Evolutionary conservation across 2,797 vertebrate genomes (phyloP).

Genomic region (Neopelma chrysocephalum): DNA sequence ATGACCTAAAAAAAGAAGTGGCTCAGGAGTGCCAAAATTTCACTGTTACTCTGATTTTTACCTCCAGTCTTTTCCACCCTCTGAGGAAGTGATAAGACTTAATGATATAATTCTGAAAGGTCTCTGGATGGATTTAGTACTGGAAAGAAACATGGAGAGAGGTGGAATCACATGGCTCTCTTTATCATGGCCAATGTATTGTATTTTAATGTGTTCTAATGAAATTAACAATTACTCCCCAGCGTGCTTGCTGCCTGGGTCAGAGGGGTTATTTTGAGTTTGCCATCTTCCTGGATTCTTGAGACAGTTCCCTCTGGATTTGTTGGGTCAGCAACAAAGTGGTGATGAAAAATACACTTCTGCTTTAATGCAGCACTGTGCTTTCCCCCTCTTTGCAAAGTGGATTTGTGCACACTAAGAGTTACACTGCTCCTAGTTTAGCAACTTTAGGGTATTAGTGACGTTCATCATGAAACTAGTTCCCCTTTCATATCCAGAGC

Average conservation of each 20-base stretch:
- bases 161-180: slow-evolving; percentile 33
- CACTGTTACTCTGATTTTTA: slow-evolving; percentile 45
- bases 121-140: slow-evolving; percentile 52
- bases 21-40: slow-evolving; percentile 45
- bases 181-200: slow-evolving; percentile 33
- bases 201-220: slow-evolving; percentile 64
- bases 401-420: not conserved
- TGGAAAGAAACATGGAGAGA: slow-evolving; percentile 50
- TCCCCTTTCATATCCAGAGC: not conserved
- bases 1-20: not conserved
- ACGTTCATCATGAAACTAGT: not conserved
- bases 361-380: not conserved
- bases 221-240: slow-evolving; percentile 50
- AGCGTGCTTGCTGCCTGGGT: slow-evolving; percentile 26
- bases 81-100: slow-evolving; percentile 19
- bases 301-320: slow-evolving; percentile 25
- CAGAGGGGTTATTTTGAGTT: slow-evolving; percentile 51
- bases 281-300: not conserved
- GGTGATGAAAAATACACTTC: not conserved
- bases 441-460: not conserved
- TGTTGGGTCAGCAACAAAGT: slow-evolving; percentile 7
- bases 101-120: slow-evolving; percentile 54
- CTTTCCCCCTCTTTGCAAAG: not conserved
- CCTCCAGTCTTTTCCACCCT: slow-evolving; percentile 9
- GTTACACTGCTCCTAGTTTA: not conserved